phyloP scores from a whole-genome alignment of 2,113 vertebrate genomes.

The Muscicapa adusta region DNA sequence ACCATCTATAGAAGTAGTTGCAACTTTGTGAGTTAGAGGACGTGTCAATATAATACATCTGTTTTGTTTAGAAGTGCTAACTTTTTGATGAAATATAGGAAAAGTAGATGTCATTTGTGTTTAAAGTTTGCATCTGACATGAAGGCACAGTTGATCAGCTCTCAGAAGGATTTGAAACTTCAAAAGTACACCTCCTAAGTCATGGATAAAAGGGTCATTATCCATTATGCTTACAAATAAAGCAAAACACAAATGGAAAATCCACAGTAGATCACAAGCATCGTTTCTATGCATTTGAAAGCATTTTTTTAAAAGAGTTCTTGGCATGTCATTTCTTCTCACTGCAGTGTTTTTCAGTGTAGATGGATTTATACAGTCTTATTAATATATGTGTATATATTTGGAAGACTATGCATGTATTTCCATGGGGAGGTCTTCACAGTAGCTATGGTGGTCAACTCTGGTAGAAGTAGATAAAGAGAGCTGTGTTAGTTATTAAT shows the following conservation, averaged over 20 bases:
- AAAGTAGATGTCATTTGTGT: slow-evolving; percentile 15
- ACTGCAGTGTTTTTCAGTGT: background rate
- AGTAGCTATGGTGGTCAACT: background rate
- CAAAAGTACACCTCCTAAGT: background rate
- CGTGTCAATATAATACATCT: background rate
- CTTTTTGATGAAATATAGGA: background rate
- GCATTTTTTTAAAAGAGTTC: background rate
- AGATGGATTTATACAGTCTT: background rate
- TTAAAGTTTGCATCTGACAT: slow-evolving; percentile 27
- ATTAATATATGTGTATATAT: background rate
- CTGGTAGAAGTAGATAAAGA: slow-evolving; percentile 52
- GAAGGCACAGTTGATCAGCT: slow-evolving; percentile 3
- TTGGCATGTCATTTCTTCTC: background rate
- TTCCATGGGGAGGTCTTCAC: slow-evolving; percentile 36
- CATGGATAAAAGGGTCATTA: background rate
- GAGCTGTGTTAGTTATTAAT: slow-evolving; percentile 48
- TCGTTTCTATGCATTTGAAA: background rate
- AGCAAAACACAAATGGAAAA: background rate
- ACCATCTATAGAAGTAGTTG: slow-evolving; percentile 14
- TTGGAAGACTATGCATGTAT: slow-evolving; percentile 13
- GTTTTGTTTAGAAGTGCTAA: slow-evolving; percentile 22
- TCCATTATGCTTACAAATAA: background rate
- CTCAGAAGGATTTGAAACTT: background rate
- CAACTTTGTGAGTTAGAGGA: slow-evolving; percentile 39
- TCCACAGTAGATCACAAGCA: background rate